These are phyloP conservation scores for Sebastes iracundus DNA, from an alignment of 2,797 vertebrate genomes.

Conservation along the genomic window DNA sequence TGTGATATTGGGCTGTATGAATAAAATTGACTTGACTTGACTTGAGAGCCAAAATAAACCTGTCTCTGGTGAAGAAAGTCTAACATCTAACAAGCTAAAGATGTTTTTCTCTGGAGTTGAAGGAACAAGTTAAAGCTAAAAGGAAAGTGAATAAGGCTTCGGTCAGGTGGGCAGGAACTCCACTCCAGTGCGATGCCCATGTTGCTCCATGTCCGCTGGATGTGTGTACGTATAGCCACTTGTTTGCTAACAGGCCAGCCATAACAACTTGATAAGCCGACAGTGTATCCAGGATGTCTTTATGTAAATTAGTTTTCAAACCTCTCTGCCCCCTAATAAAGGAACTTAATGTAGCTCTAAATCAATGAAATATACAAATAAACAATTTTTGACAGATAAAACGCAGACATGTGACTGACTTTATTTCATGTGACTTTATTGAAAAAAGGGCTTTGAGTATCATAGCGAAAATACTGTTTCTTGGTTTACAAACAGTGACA, in stretches of 20 bases:
- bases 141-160: background rate
- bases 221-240: background rate
- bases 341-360: background rate
- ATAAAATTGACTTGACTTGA: background rate
- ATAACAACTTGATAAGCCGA: background rate
- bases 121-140: background rate
- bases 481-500: conserved; percentile 74
- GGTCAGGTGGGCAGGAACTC: background rate
- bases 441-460: conserved; percentile 70
- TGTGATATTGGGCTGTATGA: background rate
- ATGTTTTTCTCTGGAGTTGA: background rate
- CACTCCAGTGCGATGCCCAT: background rate
- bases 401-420: background rate
- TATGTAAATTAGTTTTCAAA: background rate
- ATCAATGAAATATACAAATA: background rate
- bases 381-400: background rate
- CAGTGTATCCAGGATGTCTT: background rate
- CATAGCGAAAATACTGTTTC: conserved; percentile 63
- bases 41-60: background rate
- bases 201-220: background rate
- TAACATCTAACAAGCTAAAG: background rate
- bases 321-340: background rate
- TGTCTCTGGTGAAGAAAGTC: background rate
- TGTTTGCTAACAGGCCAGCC: background rate
- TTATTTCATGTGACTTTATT: conserved; percentile 75